Base-by-base conservation (phyloP, 2,888 invertebrate genomes). In the Phengaris alcon region DNA sequence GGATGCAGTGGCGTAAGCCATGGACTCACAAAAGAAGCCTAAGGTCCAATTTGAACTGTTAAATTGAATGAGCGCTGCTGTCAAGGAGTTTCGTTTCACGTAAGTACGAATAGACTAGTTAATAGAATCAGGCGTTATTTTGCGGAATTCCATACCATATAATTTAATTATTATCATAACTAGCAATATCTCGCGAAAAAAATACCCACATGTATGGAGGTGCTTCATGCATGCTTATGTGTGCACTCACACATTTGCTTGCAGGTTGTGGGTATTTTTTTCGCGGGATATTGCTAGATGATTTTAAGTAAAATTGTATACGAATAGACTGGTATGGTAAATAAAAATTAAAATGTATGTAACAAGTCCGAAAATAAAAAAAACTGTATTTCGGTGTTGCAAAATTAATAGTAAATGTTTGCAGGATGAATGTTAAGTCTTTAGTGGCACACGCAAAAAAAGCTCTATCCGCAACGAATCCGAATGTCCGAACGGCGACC, bases 11-110 rank as follows among this genome's bases (percentile, higher is more conserved):
- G 94, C 95, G 3, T 96, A 95, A 84, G 97, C 97, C 0, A 97
- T 98, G 88, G 95, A 95, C 81, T 91, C 92, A 12, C 97, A 98
- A 87, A 98, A 98, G 89, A 98, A 97, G 84, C 98, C 98, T 0
- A 98, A 98, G 89, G 97, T 98, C 64, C 97, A 98, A 84, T 95
- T 97, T 0, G 98, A 98, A 87, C 94, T 97, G 76, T 94, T 98
- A 75, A 94, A 94, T 76, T 98, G 98, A 98, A 94, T 98, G 78
- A 91, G 95, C 0, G 94, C 89, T 68, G 96, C 97, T 0, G 94
- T 98, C 7, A 95, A 95, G 82, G 98, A 98, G 85, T 98, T 98
- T 93, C 98, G 98, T 3, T 96, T 97, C 83, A 94, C 94, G 96
- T 97, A 87, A 95, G 95, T 94, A 75, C 59, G 73, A 55, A 9